Evolutionary conservation across 2,113 vertebrate species (phyloP).

Genomic region (Tautogolabrus adspersus): DNA sequence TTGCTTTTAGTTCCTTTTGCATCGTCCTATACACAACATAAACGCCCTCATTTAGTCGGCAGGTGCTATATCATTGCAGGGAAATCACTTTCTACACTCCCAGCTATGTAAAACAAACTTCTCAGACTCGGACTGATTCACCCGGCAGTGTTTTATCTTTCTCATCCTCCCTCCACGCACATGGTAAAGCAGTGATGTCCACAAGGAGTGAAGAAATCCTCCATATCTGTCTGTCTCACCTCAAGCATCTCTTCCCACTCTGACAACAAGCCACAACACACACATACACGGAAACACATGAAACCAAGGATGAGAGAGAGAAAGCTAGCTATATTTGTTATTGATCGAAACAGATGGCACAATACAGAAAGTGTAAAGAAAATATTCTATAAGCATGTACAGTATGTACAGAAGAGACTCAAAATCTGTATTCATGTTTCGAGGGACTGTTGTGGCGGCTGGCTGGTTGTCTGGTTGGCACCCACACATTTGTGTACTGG

Average conservation of each 20-base stretch:
- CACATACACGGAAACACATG: slow-evolving; percentile 20
- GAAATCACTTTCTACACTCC: slow-evolving; percentile 29
- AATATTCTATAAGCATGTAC: slow-evolving; percentile 47
- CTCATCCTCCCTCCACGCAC: slow-evolving; percentile 59
- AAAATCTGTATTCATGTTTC: slow-evolving; percentile 65
- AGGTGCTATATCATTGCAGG: not conserved
- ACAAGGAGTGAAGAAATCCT: slow-evolving; percentile 51
- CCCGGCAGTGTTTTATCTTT: slow-evolving; percentile 41
- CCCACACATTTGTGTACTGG: slow-evolving; percentile 77
- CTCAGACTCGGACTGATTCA: slow-evolving; percentile 52
- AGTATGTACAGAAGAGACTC: slow-evolving; percentile 52
- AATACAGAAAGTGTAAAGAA: slow-evolving; percentile 44
- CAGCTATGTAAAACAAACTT: slow-evolving; percentile 52
- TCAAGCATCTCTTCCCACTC: slow-evolving; percentile 66
- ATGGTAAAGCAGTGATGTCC: slow-evolving; percentile 40
- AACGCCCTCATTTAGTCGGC: slow-evolving; percentile 19
- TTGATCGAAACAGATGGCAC: slow-evolving; percentile 66
- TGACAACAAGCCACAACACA: slow-evolving; percentile 58
- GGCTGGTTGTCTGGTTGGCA: slow-evolving; percentile 73
- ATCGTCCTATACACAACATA: slow-evolving; percentile 5
- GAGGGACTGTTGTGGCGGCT: slow-evolving; percentile 66
- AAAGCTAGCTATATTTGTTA: slow-evolving; percentile 48
- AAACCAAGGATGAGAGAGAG: slow-evolving; percentile 38
- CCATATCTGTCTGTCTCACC: slow-evolving; percentile 52
- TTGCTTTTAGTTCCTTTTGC: not conserved